A percentile compares a stretch with the other conserved stretches of the same genome.
Conservation (phyloP, 2,888 invertebrate genomes). For the Drosophila borealis region DNA sequence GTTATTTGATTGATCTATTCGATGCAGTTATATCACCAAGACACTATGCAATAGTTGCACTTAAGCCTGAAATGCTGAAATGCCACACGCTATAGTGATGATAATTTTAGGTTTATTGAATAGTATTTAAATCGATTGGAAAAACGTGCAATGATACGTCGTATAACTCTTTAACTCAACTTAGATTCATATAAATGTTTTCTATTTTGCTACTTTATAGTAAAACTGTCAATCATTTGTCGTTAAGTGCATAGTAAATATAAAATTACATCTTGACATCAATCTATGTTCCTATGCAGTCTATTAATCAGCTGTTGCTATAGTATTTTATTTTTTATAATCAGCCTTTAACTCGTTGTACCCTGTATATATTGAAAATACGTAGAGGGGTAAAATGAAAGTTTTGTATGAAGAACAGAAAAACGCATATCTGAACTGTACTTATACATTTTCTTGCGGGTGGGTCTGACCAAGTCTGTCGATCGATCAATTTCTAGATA, state of each 20-base stretch:
- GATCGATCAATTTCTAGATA: too few relatives aligned
- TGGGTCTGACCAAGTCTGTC: too few relatives aligned
- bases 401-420: too few relatives aligned
- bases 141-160: not conserved
- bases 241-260: not conserved
- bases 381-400: too few relatives aligned
- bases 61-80: constrained; percentile 43
- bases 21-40: constrained; percentile 94
- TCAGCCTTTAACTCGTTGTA: too few relatives aligned
- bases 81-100: not conserved
- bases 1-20: constrained; percentile 91
- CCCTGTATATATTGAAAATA: too few relatives aligned
- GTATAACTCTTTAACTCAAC: not conserved
- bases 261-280: not conserved
- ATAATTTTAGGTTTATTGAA: not conserved
- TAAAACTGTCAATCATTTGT: constrained; percentile 1
- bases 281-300: not conserved
- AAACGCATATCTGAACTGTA: too few relatives aligned
- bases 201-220: not conserved
- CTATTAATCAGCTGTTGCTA: constrained; percentile 6
- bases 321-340: too few relatives aligned
- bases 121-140: constrained; percentile 10
- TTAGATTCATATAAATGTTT: not conserved
- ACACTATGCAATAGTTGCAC: constrained; percentile 79
- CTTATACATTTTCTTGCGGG: too few relatives aligned